These are phyloP conservation scores for Clunio marinus DNA, from an alignment of 2,888 invertebrate species.

Conservation along the genomic window DNA sequence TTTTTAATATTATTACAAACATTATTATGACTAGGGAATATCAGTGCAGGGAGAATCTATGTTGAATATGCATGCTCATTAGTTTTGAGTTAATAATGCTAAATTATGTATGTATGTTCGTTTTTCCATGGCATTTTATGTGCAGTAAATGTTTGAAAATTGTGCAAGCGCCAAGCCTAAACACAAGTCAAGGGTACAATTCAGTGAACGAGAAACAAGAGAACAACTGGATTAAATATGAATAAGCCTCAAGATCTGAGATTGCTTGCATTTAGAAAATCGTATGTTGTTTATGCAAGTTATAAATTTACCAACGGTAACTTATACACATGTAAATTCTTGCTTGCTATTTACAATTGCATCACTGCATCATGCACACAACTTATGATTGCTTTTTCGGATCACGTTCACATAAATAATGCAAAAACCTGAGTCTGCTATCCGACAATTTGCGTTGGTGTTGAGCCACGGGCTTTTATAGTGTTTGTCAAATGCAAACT, in stretches of 20 bases:
- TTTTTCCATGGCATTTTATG: too few relatives aligned
- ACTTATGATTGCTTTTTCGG: conserved; percentile 37
- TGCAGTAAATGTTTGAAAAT: too few relatives aligned
- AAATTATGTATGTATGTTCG: too few relatives aligned
- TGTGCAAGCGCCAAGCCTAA: conserved; percentile 12
- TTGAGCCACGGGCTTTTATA: not conserved
- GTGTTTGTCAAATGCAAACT: not conserved
- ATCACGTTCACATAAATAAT: conserved; percentile 39
- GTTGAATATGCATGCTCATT: too few relatives aligned
- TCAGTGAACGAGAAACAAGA: conserved; percentile 1
- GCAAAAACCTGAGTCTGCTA: conserved; percentile 31
- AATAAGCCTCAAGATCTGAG: conserved; percentile 11
- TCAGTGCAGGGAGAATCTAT: too few relatives aligned
- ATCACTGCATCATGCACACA: conserved; percentile 26
- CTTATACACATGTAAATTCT: too few relatives aligned
- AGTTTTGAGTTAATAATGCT: too few relatives aligned
- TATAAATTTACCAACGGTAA: not conserved
- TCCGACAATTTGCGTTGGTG: conserved; percentile 1
- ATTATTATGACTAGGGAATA: too few relatives aligned
- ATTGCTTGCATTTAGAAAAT: conserved; percentile 11
- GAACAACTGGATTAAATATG: conserved; percentile 17
- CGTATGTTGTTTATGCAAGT: not conserved
- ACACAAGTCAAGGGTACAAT: not conserved
- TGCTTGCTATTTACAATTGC: conserved; percentile 6
- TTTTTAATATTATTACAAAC: too few relatives aligned